phyloP scores from a whole-genome alignment of 1,140 invertebrate genomes.

The Microvelia longipes region DNA sequence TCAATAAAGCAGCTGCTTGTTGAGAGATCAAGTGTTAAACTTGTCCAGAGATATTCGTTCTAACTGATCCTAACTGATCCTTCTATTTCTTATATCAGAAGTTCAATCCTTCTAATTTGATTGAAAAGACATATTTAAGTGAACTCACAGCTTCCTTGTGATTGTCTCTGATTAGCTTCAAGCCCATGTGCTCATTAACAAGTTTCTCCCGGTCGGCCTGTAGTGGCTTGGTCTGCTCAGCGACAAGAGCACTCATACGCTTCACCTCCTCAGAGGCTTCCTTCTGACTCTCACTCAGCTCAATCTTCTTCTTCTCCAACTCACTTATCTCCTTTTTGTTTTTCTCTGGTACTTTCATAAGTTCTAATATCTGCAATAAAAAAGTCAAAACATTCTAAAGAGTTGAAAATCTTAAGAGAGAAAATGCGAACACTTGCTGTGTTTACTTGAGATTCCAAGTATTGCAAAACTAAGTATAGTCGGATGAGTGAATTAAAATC shows the following conservation, averaged over 20 bases:
- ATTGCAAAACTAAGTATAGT: too few species aligned
- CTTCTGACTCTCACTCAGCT: slow-evolving; percentile 22
- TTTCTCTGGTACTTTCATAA: slow-evolving; percentile 46
- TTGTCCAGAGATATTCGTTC: too few species aligned
- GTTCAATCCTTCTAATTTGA: too few species aligned
- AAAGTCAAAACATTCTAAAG: too few species aligned
- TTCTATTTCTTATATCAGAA: too few species aligned
- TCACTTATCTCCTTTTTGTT: slow-evolving; percentile 54
- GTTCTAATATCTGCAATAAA: slow-evolving; percentile 31
- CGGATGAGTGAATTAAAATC: too few species aligned
- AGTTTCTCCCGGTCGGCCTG: slow-evolving; percentile 48
- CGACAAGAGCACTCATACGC: slow-evolving; percentile 35
- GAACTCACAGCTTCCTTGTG: slow-evolving; percentile 44
- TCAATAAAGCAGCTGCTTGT: too few species aligned
- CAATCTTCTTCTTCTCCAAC: slow-evolving; percentile 37
- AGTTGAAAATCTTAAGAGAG: too few species aligned
- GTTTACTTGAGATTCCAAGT: too few species aligned
- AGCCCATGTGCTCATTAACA: slow-evolving; percentile 46
- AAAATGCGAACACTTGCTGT: too few species aligned
- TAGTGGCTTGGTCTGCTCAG: slow-evolving; percentile 29
- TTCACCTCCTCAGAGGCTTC: slow-evolving; percentile 39
- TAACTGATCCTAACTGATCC: too few species aligned
- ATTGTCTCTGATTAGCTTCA: slow-evolving; percentile 55
- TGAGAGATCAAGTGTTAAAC: too few species aligned
- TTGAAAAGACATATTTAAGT: slow-evolving; percentile 41